Percentiles rank a stretch among this genome's conserved stretches.
These are phyloP conservation scores for Temnothorax curvispinosus DNA, from an alignment of 1,140 invertebrate genomes.

Conservation along the genomic window DNA sequence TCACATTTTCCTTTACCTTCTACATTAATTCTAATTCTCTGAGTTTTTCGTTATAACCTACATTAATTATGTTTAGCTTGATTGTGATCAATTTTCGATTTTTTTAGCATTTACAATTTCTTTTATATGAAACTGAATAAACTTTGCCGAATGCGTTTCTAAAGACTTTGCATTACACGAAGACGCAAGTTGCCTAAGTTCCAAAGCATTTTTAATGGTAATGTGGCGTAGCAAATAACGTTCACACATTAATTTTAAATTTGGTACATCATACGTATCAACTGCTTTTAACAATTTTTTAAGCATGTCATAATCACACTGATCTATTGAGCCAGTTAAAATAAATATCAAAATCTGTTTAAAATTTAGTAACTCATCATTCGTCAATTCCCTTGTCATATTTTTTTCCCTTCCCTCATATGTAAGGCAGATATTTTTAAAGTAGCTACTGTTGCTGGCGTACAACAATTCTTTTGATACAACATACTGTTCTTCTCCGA, in stretches of 20 bases:
- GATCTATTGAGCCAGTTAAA: neutral
- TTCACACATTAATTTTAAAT: no score
- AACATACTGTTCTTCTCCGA: neutral
- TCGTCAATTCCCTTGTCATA: neutral
- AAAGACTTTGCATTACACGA: neutral
- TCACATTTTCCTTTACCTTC: no score
- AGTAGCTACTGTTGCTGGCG: neutral
- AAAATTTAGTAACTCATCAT: neutral
- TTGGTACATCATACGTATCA: no score
- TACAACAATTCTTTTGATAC: neutral
- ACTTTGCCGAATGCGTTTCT: neutral
- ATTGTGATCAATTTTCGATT: neutral
- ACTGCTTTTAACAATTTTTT: neutral
- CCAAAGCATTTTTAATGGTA: neutral
- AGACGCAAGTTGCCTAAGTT: neutral
- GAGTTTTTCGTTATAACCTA: no score
- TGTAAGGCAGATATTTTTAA: neutral
- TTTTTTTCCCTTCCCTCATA: neutral
- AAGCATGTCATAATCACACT: no score
- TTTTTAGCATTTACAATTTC: no score
- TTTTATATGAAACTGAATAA: neutral
- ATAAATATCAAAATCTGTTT: neutral
- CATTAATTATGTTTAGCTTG: no score
- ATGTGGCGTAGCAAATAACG: neutral
- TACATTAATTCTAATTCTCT: no score